Base-by-base conservation (phyloP, 2,888 invertebrate genomes). In the Zele albiditarsus region DNA sequence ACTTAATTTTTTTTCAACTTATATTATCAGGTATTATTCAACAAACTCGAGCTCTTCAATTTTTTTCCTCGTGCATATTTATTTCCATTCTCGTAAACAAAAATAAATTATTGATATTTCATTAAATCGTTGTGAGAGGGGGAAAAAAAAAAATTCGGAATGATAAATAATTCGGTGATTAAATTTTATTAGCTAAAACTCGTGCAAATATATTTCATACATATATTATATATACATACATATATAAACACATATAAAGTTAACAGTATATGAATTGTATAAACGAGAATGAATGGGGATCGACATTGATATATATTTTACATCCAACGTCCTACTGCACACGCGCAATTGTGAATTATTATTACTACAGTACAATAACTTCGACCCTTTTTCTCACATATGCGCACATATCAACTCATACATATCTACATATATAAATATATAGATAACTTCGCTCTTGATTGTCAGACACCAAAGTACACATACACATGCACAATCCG, bases 281-380 rank as follows among this genome's bases (percentile, higher is more conserved):
- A 71, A 71, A 75, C 28, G 67, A 67, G 60, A 75, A 75, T 71
- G 60, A 71, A 75, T 75, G 75, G 71, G 75, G 33, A 71, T 75
- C 60, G 67, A 75, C 75, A 38, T 71, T 74, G 71, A 75, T 75
- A 71, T 75, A 75, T 75, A 63, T 65, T 63, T 42, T 60, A 58
- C 14, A 49, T 46, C 25, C 31, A 46, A 75, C 62, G 28, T 46
- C 20, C 28, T 10, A 31, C 38, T 60, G 60, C 62, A 71, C 46
- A 25, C 53, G 67, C 71, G 66, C 60, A 71, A 71, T 67, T 75
- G 71, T 71, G 60, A 71, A 71, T 75, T 67, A 66, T 66, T 33
- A 42, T 66, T 63, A 12, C 57, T 46, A 53, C 8, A 53, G 20
- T 53, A 53, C 53, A 53, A 20, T 20, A 53, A 20, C 20, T 1